phyloP scores from a whole-genome alignment of 64 coral and sea anemone genomes.

The Orbicella faveolata region DNA sequence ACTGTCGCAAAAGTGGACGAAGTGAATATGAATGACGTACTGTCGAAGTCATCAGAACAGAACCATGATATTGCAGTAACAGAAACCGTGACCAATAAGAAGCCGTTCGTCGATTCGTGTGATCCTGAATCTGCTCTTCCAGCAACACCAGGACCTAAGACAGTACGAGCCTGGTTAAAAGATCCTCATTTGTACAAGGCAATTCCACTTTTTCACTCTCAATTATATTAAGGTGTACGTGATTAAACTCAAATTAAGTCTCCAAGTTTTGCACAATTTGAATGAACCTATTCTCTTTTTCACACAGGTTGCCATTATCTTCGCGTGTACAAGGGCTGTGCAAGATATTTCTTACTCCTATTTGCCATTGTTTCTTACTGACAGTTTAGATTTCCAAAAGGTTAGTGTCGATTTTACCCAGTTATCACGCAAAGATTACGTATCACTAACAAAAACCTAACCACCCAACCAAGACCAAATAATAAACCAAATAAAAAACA shows the following conservation, averaged over 20 bases:
- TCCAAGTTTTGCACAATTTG: background rate
- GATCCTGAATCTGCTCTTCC: background rate
- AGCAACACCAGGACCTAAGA: background rate
- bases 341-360: constrained; percentile 57
- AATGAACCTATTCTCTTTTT: background rate
- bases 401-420: background rate
- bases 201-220: background rate
- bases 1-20: background rate
- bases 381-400: constrained; percentile 73
- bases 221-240: too few species aligned
- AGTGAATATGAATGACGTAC: too few species aligned
- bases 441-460: too few species aligned
- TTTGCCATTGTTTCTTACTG: constrained; percentile 65
- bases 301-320: constrained; percentile 35
- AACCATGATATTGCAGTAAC: background rate
- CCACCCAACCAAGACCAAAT: too few species aligned
- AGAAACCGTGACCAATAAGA: background rate
- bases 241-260: too few species aligned
- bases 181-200: constrained; percentile 33
- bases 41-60: too few species aligned
- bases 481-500: too few species aligned
- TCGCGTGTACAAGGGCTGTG: constrained; percentile 30
- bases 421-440: too few species aligned
- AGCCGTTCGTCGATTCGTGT: background rate
- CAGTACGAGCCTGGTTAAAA: constrained; percentile 15